Base-by-base conservation (phyloP, 1,140 invertebrate species). In the Drosophila obscura region DNA sequence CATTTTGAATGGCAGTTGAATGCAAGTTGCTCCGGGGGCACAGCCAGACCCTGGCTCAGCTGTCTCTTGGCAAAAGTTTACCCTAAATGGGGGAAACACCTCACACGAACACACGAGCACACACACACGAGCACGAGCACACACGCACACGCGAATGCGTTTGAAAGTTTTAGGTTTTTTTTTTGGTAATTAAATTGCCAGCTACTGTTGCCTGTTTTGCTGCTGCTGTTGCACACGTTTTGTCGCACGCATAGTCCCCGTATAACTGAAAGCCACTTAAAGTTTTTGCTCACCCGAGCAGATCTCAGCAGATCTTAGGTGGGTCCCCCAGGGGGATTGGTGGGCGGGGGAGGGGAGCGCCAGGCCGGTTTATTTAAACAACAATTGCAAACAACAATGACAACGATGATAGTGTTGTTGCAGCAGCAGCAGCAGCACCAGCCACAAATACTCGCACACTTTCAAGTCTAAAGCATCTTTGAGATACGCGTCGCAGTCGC, bases 191-290 rank as follows among this genome's bases (percentile, higher is more conserved):
- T 77, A 77, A 76, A 76, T 76, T 76, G 59, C 46, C 35, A 50
- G 28, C 46, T 52, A 35, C 24, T 39, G 55, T 51, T 50, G 69
- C 49, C 66, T 63, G 50, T 44, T 50, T 43, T 55, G 61, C 46
- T 50, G 71, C 41, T 73, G 50, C 19, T 28, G 60, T 41, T 31
- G 65, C 53, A 67, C 71, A 87, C 82, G 82, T 87, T 87, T 87
- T 87, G 82, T 88, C 82, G 82, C 83, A 87, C 82, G 82, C 82
- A 87, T 75, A 82, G 82, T 82, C 82, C 78, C 58, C 78, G 82
- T 59, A 79, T 82, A 87, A 87, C 82, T 87, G 71, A 87, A 82
- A 78, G 83, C 66, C 69, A 88, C 78, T 82, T 87, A 67, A 87
- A 87, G 74, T 77, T 79, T 80, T 79, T 57, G 77, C 69, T 66